These are phyloP conservation scores for Halcyon chelicuti DNA, from an alignment of 2,797 vertebrate genomes.

Conservation along the genomic window DNA sequence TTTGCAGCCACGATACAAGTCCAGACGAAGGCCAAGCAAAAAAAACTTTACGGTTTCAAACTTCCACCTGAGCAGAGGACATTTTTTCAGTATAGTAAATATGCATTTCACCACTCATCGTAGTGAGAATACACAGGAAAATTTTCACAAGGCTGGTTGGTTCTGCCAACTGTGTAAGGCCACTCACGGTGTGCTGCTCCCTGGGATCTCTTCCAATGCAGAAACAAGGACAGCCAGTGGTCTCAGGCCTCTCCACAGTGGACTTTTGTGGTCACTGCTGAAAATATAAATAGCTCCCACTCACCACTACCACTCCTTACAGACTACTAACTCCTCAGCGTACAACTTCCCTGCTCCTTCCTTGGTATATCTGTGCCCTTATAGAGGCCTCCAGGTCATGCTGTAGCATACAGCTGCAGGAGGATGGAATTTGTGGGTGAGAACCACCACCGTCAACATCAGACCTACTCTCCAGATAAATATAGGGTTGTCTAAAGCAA, in stretches of 20 bases:
- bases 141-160: neutral
- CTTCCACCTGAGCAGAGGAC: neutral
- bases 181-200: neutral
- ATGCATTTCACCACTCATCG: neutral
- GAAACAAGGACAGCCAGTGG: neutral
- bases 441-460: neutral
- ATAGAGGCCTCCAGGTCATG: fast-evolving
- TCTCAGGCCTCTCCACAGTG: neutral
- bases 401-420: neutral
- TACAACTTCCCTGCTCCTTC: neutral
- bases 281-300: neutral
- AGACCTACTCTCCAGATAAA: neutral
- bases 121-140: neutral
- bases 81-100: neutral
- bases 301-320: neutral
- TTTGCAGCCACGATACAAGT: neutral
- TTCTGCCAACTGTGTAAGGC: neutral
- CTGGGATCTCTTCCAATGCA: neutral
- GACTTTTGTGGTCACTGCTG: neutral
- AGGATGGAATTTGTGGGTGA: neutral
- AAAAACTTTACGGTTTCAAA: neutral
- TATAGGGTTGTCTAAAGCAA: neutral
- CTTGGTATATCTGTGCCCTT: neutral
- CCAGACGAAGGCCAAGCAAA: neutral
- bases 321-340: neutral